Percentiles rank a stretch among this genome's conserved stretches.
phyloP scores from a whole-genome alignment of 2,888 invertebrate genomes.

The Tanytarsus gracilentus region DNA sequence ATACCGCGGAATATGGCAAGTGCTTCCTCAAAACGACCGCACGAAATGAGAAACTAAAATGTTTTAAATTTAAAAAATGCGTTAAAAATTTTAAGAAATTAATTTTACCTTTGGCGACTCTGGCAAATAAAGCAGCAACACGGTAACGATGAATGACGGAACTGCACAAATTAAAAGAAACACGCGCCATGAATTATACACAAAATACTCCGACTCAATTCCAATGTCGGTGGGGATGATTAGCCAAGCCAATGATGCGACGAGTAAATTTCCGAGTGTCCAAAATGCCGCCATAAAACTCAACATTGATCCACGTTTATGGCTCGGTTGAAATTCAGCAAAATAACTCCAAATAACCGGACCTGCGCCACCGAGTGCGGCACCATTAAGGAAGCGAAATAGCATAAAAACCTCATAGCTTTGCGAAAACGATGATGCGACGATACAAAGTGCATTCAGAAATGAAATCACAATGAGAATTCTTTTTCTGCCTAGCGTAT shows the following conservation, averaged over 20 bases:
- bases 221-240: constrained; percentile 68
- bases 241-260: constrained; percentile 73
- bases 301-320: constrained; percentile 82
- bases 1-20: constrained; percentile 72
- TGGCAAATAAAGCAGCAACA: constrained; percentile 70
- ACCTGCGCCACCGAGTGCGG: constrained; percentile 67
- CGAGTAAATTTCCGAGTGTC: constrained; percentile 87
- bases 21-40: constrained; percentile 70
- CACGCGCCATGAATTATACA: constrained; percentile 86
- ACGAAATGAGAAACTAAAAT: constrained; percentile 70
- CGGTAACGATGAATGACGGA: constrained; percentile 80
- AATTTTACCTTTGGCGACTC: constrained; percentile 94
- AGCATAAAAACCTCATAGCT: constrained; percentile 80
- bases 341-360: constrained; percentile 94
- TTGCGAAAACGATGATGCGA: constrained; percentile 84
- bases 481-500: constrained; percentile 76
- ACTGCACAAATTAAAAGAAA: constrained; percentile 80
- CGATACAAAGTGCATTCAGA: constrained; percentile 82
- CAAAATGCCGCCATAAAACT: constrained; percentile 92
- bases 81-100: too few relatives aligned
- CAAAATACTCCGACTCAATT: constrained; percentile 56
- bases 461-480: constrained; percentile 82
- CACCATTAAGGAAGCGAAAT: constrained; percentile 28
- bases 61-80: too few relatives aligned
- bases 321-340: constrained; percentile 87